These are phyloP conservation scores for Heteromyza rotundicornis DNA, from an alignment of 2,888 invertebrate species.

Conservation along the genomic window DNA sequence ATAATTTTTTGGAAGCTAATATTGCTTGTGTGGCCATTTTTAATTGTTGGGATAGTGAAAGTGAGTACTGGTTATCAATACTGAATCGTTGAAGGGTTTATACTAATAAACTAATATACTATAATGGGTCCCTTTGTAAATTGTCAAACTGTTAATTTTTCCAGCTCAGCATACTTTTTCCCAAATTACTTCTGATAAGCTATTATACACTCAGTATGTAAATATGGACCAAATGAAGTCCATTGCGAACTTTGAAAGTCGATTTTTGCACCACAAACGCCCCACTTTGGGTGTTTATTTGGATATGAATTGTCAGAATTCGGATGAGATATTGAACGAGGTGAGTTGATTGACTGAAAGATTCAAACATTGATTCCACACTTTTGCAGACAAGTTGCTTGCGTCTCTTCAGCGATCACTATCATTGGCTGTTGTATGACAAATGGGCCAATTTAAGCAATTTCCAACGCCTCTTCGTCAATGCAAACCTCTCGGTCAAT, in stretches of 20 bases:
- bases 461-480: constrained; percentile 36
- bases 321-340: constrained; percentile 39
- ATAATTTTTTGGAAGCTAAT: constrained; percentile 44
- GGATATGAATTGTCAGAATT: constrained; percentile 46
- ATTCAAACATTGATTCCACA: neutral
- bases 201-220: constrained; percentile 39
- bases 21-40: constrained; percentile 43
- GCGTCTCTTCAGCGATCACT: constrained; percentile 39
- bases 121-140: no score
- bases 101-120: no score
- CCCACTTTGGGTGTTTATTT: constrained; percentile 46
- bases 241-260: constrained; percentile 31
- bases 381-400: constrained; percentile 42
- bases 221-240: constrained; percentile 27
- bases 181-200: constrained; percentile 20
- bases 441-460: constrained; percentile 28
- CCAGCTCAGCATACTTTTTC: constrained; percentile 27
- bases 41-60: constrained; percentile 49
- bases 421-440: constrained; percentile 53
- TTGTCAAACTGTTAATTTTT: no score
- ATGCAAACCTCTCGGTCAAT: constrained; percentile 49
- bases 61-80: no score
- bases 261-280: constrained; percentile 37
- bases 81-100: no score
- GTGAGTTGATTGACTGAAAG: constrained; percentile 32